Evolutionary conservation across 2,113 vertebrate genomes (phyloP), one percentile per base, ranked within the genome.

Genomic region (Chiloscyllium plagiosum): DNA sequence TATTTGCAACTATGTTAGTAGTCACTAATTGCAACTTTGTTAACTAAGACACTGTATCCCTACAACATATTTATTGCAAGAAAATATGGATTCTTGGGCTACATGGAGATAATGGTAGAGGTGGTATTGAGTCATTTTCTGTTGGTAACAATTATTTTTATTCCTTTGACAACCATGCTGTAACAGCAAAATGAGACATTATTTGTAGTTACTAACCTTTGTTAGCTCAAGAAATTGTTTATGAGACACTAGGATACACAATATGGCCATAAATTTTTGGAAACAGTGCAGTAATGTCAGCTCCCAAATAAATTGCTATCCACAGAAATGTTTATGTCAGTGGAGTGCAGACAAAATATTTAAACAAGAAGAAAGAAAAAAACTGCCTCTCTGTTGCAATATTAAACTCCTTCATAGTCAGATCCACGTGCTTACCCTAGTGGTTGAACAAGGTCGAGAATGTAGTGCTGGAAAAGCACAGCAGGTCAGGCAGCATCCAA

Each of bases 151-250:
- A 70, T 94, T 6, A 47, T 94, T 50, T 94, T 70, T 70, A 69
- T 24, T 94, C 93, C n/a, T 50, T 70, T 94, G 93, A 10, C 93
- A 94, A 33, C 87, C 61, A 50, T 70, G 66, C 37, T 94, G 65
- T 94, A 26, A 24, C 66, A 94, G 93, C 37, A 68, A 47, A 65
- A 94, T 72, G 33, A 26, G 37, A 26, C 22, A 70, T 50, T 70
- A 94, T 94, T 94, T 94, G 93, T 72, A 92, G 87, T 65, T n/a
- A 65, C 13, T 94, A 94, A 94, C 93, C 93, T 94, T 94, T 94
- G 42, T 94, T 94, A 94, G n/a, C 26, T 42, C 42, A 94, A 70
- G n/a, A 69, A 94, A 94, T 70, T 94, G 37, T 94, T 94, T 94
- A 94, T 50, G 93, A 70, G 93, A 50, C 93, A 94, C 33, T 22